Percentiles rank a stretch among this genome's conserved stretches.
Evolutionary conservation across 2,113 vertebrate species (phyloP).

Genomic region (Elanus axillaris): DNA sequence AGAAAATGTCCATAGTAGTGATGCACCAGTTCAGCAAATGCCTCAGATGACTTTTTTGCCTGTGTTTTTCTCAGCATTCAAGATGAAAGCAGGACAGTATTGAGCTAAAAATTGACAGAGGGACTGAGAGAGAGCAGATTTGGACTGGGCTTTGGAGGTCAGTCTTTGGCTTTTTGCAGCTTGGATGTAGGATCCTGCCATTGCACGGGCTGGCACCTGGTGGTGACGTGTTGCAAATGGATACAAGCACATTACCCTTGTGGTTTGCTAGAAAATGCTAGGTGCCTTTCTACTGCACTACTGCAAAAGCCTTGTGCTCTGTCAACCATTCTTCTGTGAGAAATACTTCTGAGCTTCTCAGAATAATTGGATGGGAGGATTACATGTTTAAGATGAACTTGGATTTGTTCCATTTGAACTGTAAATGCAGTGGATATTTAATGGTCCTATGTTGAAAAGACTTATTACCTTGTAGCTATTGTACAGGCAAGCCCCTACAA

Average conservation of each 20-base stretch:
- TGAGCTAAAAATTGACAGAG: neutral
- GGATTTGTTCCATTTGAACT: conserved; percentile 9
- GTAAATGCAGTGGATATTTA: neutral
- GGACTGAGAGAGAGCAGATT: neutral
- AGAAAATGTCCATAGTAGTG: neutral
- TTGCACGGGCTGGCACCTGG: neutral
- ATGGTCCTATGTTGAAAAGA: neutral
- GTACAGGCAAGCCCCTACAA: neutral
- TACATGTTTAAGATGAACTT: neutral
- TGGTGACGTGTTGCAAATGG: neutral
- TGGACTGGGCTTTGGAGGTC: neutral
- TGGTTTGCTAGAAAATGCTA: rapidly evolving
- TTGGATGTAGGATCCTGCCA: neutral
- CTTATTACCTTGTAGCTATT: neutral
- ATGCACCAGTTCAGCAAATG: neutral
- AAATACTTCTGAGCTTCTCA: neutral
- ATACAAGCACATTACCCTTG: neutral
- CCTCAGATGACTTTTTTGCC: neutral
- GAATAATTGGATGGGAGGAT: neutral
- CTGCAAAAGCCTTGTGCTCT: neutral
- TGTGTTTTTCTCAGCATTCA: neutral
- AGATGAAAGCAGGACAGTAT: neutral
- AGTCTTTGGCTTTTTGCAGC: neutral
- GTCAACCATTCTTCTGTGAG: rapidly evolving
- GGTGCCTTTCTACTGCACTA: neutral